A percentile compares a stretch with the other conserved stretches of the same genome.
phyloP scores from a whole-genome alignment of 2,888 invertebrate genomes.

The Coleophora flavipennella region DNA sequence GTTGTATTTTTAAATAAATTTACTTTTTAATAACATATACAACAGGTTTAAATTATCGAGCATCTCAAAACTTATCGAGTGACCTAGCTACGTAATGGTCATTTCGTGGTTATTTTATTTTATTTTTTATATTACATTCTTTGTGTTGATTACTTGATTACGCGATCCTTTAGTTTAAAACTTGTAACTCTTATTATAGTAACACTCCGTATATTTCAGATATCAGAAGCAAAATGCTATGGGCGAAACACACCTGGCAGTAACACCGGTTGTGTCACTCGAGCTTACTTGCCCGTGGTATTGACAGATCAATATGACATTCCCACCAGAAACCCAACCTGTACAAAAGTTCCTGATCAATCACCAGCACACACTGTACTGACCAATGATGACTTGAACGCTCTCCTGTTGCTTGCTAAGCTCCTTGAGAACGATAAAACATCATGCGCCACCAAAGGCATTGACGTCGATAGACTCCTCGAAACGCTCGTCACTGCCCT shows the following conservation, averaged over 20 bases:
- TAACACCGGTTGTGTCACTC: not conserved
- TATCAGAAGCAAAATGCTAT: slow-evolving; percentile 23
- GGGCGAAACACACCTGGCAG: slow-evolving; percentile 7
- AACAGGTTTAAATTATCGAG: too few species aligned
- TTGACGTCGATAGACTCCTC: slow-evolving; percentile 37
- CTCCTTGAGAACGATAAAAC: slow-evolving; percentile 17
- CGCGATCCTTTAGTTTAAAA: too few species aligned
- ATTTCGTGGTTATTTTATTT: too few species aligned
- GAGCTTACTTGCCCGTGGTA: slow-evolving; percentile 7
- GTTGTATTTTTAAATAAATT: too few species aligned
- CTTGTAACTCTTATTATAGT: too few species aligned
- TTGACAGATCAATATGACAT: not conserved
- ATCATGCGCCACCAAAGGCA: slow-evolving; percentile 6
- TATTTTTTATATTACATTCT: too few species aligned
- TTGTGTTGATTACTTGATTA: too few species aligned
- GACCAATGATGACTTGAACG: slow-evolving; percentile 17
- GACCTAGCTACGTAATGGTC: too few species aligned
- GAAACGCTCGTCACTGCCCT: slow-evolving; percentile 48
- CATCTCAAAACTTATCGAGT: too few species aligned
- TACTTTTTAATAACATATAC: too few species aligned
- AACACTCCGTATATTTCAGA: slow-evolving; percentile 19
- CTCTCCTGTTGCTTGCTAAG: slow-evolving; percentile 20
- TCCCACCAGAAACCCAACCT: too few species aligned
- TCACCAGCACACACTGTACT: slow-evolving; percentile 1
- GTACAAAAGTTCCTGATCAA: not conserved